Conservation (phyloP, 2,113 vertebrate species). For the Irena cyanogastra region DNA sequence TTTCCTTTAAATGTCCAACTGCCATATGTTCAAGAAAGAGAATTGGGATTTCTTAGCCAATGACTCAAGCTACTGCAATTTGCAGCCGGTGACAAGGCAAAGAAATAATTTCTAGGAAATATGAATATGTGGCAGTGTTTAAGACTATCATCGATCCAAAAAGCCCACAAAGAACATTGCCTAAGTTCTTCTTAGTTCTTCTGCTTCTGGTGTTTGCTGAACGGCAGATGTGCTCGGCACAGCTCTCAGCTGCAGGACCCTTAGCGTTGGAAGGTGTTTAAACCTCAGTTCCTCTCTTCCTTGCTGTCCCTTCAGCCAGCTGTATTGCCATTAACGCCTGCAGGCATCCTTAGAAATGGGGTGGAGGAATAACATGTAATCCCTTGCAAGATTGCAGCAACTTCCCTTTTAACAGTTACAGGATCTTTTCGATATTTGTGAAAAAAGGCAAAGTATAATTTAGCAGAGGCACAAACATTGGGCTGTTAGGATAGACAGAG, state of each 20-base stretch:
- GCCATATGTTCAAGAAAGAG: background rate
- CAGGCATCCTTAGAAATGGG: background rate
- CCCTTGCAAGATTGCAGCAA: background rate
- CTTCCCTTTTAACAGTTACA: background rate
- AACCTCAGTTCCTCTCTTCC: background rate
- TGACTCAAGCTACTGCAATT: constrained; percentile 18
- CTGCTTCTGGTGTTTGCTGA: background rate
- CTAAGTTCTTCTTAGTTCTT: background rate
- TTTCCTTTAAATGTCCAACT: background rate
- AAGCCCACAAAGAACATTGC: background rate
- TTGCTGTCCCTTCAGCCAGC: background rate
- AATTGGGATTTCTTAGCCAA: background rate
- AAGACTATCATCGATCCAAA: background rate
- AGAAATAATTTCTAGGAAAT: constrained; percentile 16
- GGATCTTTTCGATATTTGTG: background rate
- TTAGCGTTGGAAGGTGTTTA: background rate
- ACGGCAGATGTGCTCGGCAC: background rate
- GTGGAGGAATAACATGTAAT: background rate
- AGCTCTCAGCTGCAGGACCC: background rate
- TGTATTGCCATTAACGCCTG: background rate
- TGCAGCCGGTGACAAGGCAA: background rate
- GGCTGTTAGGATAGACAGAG: background rate
- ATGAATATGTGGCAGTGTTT: background rate
- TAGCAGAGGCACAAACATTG: background rate
- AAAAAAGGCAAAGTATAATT: background rate